Evolutionary conservation across 2,797 vertebrate species (phyloP), one percentile per base, ranked within the genome.

Genomic region (Phalanger gymnotis): DNA sequence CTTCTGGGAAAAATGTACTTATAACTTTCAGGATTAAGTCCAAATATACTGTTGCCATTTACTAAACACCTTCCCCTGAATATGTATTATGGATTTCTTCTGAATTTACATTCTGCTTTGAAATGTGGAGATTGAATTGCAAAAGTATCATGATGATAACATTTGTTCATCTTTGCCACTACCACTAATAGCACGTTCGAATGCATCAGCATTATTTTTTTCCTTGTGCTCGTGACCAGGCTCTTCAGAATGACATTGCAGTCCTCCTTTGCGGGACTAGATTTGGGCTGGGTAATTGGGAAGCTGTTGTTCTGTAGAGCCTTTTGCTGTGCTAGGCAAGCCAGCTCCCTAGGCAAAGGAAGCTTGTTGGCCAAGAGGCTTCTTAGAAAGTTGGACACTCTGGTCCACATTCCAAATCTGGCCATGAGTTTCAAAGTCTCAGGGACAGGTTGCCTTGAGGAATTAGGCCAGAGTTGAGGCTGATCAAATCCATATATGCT

Each of bases 1-100:
- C 54, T 96, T 53, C 54, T 94, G 66, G 90, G 73, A 25, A 66
- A 54, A n/a, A 27, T 57, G 40, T 87, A 10, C 30, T 92, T 95
- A 22, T 92, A 55, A n/a, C 91, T 96, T 93, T 95, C 51, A 95
- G 91, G 92, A 81, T 93, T 91, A 10, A 94, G 73, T 66, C 22
- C 91, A 93, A 92, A 90, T 94, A 54, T 90, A 92, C 92, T n/a
- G 25, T 92, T 96, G 55, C 54, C 54, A 73, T 93, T 96, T 95
- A 57, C 56, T 91, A 95, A 95, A 89, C 92, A 53, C 40, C 89
- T 91, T 12, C 28, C 19, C 9, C 12, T 1, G 47, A 58, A 90
- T 91, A 57, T 92, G 30, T 92, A 92, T 25, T 4, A 12, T 91
- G 5, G 6, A n/a, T 73, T 97, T 96, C 94, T 89, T 58, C 93